phyloP scores from a whole-genome alignment of 92 coral and sea anemone genomes.

The Epizoanthus illoricatus region DNA sequence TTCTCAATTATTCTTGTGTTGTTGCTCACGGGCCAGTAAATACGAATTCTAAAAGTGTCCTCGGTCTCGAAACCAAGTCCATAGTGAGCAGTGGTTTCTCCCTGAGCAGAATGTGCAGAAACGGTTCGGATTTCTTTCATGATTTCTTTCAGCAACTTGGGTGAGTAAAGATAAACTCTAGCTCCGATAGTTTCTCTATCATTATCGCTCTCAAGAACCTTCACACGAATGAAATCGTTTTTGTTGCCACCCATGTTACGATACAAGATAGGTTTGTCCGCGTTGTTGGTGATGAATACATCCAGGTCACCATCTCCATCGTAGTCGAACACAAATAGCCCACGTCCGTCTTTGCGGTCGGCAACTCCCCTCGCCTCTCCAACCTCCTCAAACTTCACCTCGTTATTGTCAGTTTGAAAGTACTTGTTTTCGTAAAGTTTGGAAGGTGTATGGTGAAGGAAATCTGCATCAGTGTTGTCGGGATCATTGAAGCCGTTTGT shows the following conservation, averaged over 20 bases:
- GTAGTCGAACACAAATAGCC: conserved; percentile 88
- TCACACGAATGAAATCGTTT: conserved; percentile 84
- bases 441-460: conserved; percentile 91
- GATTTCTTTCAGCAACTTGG: conserved; percentile 68
- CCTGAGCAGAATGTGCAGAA: conserved; percentile 85
- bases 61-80: conserved; percentile 88
- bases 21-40: conserved; percentile 96
- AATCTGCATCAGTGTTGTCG: conserved; percentile 94
- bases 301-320: conserved; percentile 98
- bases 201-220: conserved; percentile 79
- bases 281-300: conserved; percentile 78
- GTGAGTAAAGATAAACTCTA: conserved; percentile 80
- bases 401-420: conserved; percentile 72
- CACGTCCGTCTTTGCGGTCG: conserved; percentile 91
- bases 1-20: conserved; percentile 88
- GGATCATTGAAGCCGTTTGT: conserved; percentile 98
- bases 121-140: conserved; percentile 76
- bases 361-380: conserved; percentile 78
- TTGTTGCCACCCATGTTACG: conserved; percentile 89
- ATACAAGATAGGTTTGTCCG: conserved; percentile 83
- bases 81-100: conserved; percentile 84
- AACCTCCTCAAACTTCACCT: conserved; percentile 65
- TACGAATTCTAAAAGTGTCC: conserved; percentile 73
- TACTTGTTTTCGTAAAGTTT: conserved; percentile 73
- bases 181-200: conserved; percentile 93